Evolutionary conservation across 2,113 vertebrate genomes (phyloP).

Genomic region (Microtus ochrogaster): DNA sequence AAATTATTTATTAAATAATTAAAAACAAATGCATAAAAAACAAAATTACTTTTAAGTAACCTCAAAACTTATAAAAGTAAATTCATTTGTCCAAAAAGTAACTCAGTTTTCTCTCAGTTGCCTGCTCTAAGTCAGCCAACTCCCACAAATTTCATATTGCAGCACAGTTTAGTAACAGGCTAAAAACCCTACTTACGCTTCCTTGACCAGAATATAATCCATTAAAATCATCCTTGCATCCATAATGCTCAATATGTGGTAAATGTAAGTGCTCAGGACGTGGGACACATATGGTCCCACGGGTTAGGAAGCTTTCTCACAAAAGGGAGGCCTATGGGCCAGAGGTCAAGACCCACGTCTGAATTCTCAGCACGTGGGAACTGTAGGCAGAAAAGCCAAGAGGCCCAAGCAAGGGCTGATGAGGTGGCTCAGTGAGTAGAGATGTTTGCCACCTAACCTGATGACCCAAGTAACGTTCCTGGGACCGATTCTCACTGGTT

Average conservation of each 20-base stretch:
- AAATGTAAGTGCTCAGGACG: not conserved
- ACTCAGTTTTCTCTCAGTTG: not conserved
- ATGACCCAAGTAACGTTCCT: not conserved
- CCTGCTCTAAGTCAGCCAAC: constrained; percentile 13
- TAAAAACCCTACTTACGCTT: not conserved
- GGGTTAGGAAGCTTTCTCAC: not conserved
- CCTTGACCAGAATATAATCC: not conserved
- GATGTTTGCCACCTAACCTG: not conserved
- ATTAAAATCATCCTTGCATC: not conserved
- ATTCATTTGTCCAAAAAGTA: constrained; percentile 27
- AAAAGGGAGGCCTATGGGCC: not conserved
- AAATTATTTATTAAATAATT: not conserved
- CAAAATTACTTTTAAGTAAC: constrained; percentile 17
- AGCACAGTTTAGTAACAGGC: not conserved
- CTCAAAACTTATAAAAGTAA: not conserved
- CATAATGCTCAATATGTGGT: not conserved
- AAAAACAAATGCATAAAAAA: not conserved
- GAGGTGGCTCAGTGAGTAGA: not conserved
- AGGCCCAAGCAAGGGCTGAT: not conserved
- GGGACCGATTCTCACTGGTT: not conserved
- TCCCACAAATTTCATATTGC: not conserved
- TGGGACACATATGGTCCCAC: not conserved
- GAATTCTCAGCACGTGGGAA: not conserved
- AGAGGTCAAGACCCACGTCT: not conserved
- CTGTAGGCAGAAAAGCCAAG: not conserved